Percentiles rank a stretch among this genome's conserved stretches.
Evolutionary conservation across 2,113 vertebrate species (phyloP).

Genomic region (Falcunculus frontatus): DNA sequence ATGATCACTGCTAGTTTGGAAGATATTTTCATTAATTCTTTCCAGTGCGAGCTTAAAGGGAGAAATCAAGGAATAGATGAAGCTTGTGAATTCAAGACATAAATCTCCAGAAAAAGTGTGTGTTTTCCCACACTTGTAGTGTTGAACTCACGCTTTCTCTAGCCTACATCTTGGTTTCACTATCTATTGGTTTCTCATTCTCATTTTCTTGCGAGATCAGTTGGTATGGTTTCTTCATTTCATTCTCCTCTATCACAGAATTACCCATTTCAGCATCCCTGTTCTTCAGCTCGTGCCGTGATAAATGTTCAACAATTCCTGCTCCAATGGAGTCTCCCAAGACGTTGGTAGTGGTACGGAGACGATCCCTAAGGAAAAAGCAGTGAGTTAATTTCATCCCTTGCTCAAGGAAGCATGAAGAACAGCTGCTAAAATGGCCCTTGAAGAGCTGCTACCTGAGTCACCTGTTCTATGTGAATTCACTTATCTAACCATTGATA

Average conservation of each 20-base stretch:
- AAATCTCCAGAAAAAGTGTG: background rate
- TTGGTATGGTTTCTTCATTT: slow-evolving; percentile 89
- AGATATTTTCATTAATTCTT: slow-evolving; percentile 32
- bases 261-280: slow-evolving; percentile 85
- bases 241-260: slow-evolving; percentile 88
- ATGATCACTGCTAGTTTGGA: slow-evolving; percentile 41
- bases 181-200: slow-evolving; percentile 78
- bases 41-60: slow-evolving; percentile 35
- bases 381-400: background rate
- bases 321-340: slow-evolving; percentile 94
- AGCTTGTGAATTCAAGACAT: background rate
- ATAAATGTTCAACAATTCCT: slow-evolving; percentile 92
- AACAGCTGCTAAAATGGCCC: background rate
- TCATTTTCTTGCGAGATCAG: slow-evolving; percentile 87
- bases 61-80: slow-evolving; percentile 15
- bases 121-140: background rate
- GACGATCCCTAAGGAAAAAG: slow-evolving; percentile 80
- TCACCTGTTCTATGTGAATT: background rate
- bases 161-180: slow-evolving; percentile 92
- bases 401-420: background rate
- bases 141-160: background rate
- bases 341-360: slow-evolving; percentile 93
- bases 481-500: background rate
- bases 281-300: slow-evolving; percentile 84
- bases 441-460: background rate